Evolutionary conservation across 2,797 vertebrate genomes (phyloP).

Genomic region (Danionella dracula): DNA sequence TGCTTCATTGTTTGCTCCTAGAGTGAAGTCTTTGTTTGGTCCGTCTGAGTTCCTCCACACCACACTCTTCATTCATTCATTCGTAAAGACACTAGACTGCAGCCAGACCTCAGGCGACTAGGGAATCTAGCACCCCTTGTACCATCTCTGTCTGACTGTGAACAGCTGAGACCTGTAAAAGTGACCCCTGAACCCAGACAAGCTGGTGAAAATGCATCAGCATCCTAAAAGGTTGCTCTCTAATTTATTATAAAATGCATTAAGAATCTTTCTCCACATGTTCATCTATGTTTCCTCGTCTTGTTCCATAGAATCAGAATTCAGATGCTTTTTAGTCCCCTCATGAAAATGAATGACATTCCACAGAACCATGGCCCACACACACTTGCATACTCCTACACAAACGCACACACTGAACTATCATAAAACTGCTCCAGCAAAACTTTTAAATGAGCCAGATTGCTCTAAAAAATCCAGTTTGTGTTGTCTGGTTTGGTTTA

Average conservation of each 20-base stretch:
- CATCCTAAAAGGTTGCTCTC: neutral
- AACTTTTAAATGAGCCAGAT: neutral
- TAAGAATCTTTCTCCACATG: neutral
- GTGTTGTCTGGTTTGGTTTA: too few species aligned
- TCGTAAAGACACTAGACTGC: conserved; percentile 32
- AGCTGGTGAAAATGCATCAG: neutral
- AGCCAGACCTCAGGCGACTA: neutral
- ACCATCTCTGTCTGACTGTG: conserved; percentile 2
- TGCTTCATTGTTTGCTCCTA: conserved; percentile 5
- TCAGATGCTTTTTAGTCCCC: conserved; percentile 2
- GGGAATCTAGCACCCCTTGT: conserved; percentile 26
- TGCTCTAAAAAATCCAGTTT: too few species aligned
- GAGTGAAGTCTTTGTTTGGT: conserved; percentile 44
- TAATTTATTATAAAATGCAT: neutral
- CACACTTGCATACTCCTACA: conserved; percentile 32
- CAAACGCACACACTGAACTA: conserved; percentile 1
- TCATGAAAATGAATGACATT: conserved; percentile 49
- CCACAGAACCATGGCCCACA: conserved; percentile 44
- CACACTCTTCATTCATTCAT: conserved; percentile 31
- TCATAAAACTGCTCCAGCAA: neutral
- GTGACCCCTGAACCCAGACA: conserved; percentile 12
- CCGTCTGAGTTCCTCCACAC: conserved; percentile 34
- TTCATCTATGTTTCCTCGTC: neutral
- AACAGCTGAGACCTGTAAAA: conserved; percentile 31
- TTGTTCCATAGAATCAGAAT: neutral